A percentile compares a stretch with the other conserved stretches of the same genome.
phyloP scores from a whole-genome alignment of 2,888 invertebrate genomes.

The Galerucella calmariensis region DNA sequence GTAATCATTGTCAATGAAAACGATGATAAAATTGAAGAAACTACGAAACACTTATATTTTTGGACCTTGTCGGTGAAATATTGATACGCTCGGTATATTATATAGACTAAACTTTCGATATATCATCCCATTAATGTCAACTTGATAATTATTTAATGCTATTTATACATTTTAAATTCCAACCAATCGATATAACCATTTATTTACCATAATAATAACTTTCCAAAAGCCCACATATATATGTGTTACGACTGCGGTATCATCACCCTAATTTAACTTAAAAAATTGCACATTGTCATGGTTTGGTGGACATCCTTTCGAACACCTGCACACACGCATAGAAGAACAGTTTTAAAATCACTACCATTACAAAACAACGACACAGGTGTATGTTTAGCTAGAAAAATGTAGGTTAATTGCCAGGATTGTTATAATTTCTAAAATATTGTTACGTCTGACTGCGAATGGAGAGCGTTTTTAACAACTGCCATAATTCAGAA shows the following conservation, averaged over 20 bases:
- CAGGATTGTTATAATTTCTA: not conserved
- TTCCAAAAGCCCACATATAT: constrained; percentile 7
- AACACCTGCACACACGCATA: constrained; percentile 48
- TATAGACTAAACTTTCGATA: no score
- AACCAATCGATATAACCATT: not conserved
- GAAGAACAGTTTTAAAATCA: constrained; percentile 42
- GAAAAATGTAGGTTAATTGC: constrained; percentile 54
- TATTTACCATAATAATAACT: not conserved
- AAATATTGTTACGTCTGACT: not conserved
- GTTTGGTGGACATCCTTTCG: constrained; percentile 54
- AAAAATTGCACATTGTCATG: constrained; percentile 43
- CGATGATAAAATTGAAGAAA: no score
- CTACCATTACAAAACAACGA: constrained; percentile 44
- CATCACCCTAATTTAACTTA: constrained; percentile 32
- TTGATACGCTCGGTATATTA: no score
- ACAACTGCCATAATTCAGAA: no score
- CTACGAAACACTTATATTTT: no score
- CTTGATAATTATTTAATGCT: not conserved
- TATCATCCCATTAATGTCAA: no score
- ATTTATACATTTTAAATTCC: not conserved
- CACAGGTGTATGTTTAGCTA: constrained; percentile 45
- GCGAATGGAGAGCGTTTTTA: no score
- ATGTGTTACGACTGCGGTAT: constrained; percentile 33
- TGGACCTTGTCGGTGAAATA: no score
- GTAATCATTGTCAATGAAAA: no score